Evolutionary conservation across 2,113 vertebrate species (phyloP).

Genomic region (Heteronetta atricapilla): DNA sequence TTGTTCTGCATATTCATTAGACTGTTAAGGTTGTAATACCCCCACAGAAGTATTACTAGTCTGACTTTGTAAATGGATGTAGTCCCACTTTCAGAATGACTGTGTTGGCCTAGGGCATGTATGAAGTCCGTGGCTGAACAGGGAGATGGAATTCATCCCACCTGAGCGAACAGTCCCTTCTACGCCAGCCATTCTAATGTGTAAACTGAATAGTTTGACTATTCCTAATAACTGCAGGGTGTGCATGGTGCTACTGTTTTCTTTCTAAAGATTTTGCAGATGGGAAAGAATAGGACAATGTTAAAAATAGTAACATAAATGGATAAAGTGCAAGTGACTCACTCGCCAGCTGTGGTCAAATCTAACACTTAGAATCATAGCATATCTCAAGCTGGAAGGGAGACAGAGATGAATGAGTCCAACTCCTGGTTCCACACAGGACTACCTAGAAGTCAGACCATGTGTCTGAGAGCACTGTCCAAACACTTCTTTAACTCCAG

Average conservation of each 20-base stretch:
- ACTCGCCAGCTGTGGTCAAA: neutral
- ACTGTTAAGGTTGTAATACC: neutral
- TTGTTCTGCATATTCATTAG: neutral
- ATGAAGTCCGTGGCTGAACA: neutral
- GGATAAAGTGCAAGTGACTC: accelerated
- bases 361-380: neutral
- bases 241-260: neutral
- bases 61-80: neutral
- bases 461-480: too few relatives aligned
- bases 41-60: neutral
- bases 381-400: neutral
- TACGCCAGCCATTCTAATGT: neutral
- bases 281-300: neutral
- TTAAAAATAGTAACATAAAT: neutral
- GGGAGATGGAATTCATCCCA: neutral
- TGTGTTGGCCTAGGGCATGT: neutral
- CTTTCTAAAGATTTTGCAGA: neutral
- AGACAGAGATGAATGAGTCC: neutral
- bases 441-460: too few relatives aligned
- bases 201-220: neutral
- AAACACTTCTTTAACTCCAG: too few relatives aligned
- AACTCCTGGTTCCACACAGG: too few relatives aligned
- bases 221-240: neutral
- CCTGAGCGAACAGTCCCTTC: neutral
- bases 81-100: neutral